phyloP scores from a whole-genome alignment of 2,797 vertebrate genomes.

The Mionectes olivaceus region DNA sequence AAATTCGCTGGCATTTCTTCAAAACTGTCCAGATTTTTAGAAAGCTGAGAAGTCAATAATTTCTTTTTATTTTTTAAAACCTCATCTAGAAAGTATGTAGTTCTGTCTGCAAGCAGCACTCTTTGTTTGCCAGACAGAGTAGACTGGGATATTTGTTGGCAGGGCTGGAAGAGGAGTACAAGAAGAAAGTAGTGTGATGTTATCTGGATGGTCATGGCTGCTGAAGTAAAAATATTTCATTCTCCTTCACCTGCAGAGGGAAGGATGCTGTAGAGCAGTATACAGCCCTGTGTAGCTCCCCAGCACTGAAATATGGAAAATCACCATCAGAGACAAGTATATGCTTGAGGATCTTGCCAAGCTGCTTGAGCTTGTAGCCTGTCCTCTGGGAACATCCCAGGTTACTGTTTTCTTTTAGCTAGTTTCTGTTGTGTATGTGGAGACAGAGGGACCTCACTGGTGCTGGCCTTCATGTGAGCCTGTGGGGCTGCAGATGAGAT shows the following conservation, averaged over 20 bases:
- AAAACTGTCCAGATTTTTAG: not conserved
- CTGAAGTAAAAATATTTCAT: not conserved
- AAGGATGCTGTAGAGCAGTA: not conserved
- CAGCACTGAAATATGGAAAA: not conserved
- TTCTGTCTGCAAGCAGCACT: not conserved
- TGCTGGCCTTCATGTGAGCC: not conserved
- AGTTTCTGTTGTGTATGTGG: not conserved
- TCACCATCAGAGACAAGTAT: not conserved
- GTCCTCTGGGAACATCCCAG: not conserved
- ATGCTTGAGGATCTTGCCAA: not conserved
- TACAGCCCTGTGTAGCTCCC: not conserved
- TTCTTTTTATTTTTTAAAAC: not conserved
- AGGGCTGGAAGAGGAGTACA: not conserved
- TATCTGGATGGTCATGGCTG: not conserved
- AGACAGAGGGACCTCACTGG: fast-evolving
- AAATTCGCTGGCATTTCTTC: not conserved
- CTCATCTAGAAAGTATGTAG: not conserved
- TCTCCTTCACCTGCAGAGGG: not conserved
- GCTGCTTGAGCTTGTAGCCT: fast-evolving
- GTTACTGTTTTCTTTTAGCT: not conserved
- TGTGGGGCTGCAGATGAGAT: not conserved
- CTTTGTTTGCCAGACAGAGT: not conserved
- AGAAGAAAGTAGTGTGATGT: not conserved
- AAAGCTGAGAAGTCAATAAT: not conserved
- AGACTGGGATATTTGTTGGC: not conserved